Percentiles rank a stretch among this genome's conserved stretches.
These are phyloP conservation scores for Martes martes DNA, from an alignment of 2,113 vertebrate species.

Conservation along the genomic window DNA sequence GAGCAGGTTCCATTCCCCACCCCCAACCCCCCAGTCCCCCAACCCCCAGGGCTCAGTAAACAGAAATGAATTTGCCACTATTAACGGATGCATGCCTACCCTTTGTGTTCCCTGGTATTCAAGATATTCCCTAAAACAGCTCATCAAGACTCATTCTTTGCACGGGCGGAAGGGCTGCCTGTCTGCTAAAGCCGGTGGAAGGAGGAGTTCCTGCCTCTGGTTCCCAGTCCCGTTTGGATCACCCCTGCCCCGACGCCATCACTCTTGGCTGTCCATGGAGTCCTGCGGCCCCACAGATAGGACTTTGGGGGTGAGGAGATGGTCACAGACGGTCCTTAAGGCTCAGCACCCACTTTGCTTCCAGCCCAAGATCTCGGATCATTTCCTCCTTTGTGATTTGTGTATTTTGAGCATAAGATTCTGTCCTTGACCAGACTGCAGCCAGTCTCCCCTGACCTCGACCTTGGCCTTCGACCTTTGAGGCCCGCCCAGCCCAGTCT, in stretches of 20 bases:
- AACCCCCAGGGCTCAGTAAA: background rate
- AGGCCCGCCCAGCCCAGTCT: background rate
- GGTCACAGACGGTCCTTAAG: background rate
- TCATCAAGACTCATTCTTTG: background rate
- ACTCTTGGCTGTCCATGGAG: background rate
- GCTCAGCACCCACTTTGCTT: background rate
- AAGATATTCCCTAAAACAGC: background rate
- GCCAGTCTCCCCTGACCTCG: background rate
- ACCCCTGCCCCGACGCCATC: background rate
- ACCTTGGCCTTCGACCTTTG: background rate
- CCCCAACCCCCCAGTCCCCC: background rate
- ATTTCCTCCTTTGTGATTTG: background rate
- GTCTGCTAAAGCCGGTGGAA: background rate
- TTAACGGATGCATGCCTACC: background rate
- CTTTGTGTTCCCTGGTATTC: background rate
- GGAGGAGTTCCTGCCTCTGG: background rate
- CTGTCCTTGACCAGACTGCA: too few species aligned
- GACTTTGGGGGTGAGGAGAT: background rate
- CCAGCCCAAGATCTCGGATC: background rate
- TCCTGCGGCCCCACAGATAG: background rate
- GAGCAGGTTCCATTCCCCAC: background rate
- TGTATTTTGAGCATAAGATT: background rate
- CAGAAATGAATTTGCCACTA: background rate
- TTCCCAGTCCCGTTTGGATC: background rate
- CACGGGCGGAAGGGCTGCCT: background rate